Percentiles rank a stretch among this genome's conserved stretches.
These are phyloP conservation scores for Microhierax caerulescens DNA, from an alignment of 2,797 vertebrate genomes.

Conservation along the genomic window DNA sequence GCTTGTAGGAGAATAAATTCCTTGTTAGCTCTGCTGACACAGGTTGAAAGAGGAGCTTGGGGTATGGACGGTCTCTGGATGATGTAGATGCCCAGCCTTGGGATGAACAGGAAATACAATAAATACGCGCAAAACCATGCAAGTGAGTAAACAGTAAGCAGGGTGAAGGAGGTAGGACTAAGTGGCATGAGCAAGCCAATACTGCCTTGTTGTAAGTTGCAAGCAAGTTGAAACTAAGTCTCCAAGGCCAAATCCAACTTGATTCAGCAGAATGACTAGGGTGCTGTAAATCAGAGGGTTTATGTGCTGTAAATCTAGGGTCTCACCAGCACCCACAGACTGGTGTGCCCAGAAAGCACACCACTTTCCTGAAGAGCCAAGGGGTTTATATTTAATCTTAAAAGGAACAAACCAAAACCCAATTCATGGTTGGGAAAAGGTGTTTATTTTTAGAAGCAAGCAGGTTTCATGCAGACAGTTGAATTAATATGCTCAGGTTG, in stretches of 20 bases:
- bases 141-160: background rate
- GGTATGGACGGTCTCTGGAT: background rate
- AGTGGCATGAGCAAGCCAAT: background rate
- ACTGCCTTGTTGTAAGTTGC: background rate
- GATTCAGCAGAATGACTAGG: background rate
- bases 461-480: background rate
- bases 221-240: background rate
- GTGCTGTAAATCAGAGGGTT: background rate
- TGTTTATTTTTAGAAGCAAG: background rate
- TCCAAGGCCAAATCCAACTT: rapidly evolving
- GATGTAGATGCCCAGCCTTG: rapidly evolving
- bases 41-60: background rate
- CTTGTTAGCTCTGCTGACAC: no score
- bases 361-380: background rate
- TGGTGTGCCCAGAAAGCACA: background rate
- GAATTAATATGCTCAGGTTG: background rate
- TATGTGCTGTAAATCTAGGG: rapidly evolving
- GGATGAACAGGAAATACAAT: background rate
- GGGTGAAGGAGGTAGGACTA: background rate
- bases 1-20: background rate
- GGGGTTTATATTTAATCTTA: background rate
- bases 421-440: background rate
- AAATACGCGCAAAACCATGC: background rate
- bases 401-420: background rate
- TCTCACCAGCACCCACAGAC: background rate